These are phyloP conservation scores for Plectropomus leopardus DNA, from an alignment of 2,113 vertebrate species.

Conservation along the genomic window DNA sequence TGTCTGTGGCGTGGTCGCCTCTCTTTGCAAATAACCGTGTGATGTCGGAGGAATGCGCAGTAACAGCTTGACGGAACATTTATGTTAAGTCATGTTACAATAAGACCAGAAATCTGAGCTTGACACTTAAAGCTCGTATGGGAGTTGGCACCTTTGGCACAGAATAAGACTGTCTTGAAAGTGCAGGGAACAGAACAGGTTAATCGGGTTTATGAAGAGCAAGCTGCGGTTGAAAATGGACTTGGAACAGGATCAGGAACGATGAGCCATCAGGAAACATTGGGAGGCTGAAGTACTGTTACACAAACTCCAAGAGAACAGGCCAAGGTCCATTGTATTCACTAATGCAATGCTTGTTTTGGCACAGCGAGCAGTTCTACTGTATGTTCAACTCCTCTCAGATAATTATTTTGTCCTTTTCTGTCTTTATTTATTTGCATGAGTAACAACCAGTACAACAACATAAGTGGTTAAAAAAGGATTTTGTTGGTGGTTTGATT, in stretches of 20 bases:
- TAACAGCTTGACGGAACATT: constrained; percentile 2
- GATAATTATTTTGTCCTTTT: not conserved
- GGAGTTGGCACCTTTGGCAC: constrained; percentile 3
- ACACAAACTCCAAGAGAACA: constrained; percentile 4
- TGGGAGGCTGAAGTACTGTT: not conserved
- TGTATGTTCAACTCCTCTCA: rapidly evolving
- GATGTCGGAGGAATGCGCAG: constrained; percentile 2
- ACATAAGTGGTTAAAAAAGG: not conserved
- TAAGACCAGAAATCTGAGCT: not conserved
- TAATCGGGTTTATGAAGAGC: constrained; percentile 50
- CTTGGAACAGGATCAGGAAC: constrained; percentile 50
- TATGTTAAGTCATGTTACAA: not conserved
- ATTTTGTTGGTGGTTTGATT: not conserved
- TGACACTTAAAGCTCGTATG: not conserved
- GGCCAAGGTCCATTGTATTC: constrained; percentile 1
- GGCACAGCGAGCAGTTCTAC: not conserved
- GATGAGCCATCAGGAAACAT: constrained; percentile 36
- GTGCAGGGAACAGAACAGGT: constrained; percentile 41
- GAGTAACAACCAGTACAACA: not conserved
- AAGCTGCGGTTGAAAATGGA: constrained; percentile 16
- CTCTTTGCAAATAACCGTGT: not conserved
- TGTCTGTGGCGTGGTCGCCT: constrained; percentile 16
- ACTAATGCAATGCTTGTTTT: not conserved
- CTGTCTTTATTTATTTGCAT: not conserved
- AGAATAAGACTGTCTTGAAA: not conserved